Evolutionary conservation across 92 coral and sea anemone genomes (phyloP), one percentile per base, ranked within the genome.

Genomic region (Palythoa grandiflora): DNA sequence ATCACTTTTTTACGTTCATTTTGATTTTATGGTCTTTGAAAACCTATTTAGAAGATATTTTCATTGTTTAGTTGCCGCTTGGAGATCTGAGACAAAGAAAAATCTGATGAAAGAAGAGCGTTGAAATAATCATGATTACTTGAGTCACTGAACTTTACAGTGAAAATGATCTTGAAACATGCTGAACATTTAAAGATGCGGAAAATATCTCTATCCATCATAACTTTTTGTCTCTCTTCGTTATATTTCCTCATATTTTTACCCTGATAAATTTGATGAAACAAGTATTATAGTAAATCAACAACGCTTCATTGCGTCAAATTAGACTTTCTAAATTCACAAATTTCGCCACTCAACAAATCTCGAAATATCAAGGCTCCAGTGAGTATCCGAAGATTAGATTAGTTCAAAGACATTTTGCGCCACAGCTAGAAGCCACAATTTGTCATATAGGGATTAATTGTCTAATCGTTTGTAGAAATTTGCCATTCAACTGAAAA

Each of bases 11-110:
- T 5, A 20, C n/a, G 57, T 47, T 63, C 44, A 65, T 63, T 81
- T 81, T 81, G 61, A 81, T 68, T 36, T 66, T 81, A 66, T 66
- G 75, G 74, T 51, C 48, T 14, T 47, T 79, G 36, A 79, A 55
- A 60, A 38, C 13, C 12, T 44, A 57, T 79, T 38, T 70, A 37
- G 36, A 79, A 19, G 38, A n/a, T 12, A 17, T 38, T 37, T n/a
- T 81, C 47, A 81, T 60, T 40, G 73, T 81, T 81, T 66, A 61
- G 40, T 80, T 50, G 44, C 20, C 61, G 71, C 57, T 66, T 55
- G 21, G 63, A 79, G 55, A 38, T 80, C 38, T 20, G 40, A 65
- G 48, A 81, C 71, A 61, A 35, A 48, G 71, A 66, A 63, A 17
- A 40, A 10, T 16, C 60, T 59, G 20, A 79, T 19, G 40, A 50